phyloP scores from a whole-genome alignment of 2,888 invertebrate genomes.

The Trissoscelio sp. region DNA sequence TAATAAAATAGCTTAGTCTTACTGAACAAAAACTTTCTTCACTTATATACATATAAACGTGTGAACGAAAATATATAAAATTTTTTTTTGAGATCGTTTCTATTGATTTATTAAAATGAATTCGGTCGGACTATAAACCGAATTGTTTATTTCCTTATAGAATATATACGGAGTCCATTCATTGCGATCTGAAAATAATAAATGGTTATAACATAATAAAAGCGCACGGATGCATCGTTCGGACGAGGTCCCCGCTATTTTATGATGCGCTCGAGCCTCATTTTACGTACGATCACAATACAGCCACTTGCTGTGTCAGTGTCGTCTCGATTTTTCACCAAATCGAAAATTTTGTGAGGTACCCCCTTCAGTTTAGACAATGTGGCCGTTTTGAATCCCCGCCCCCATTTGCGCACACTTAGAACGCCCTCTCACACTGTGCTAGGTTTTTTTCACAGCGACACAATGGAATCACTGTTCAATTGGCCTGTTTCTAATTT shows the following conservation, averaged over 20 bases:
- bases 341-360: conserved; percentile 83
- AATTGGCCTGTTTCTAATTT: too few relatives aligned
- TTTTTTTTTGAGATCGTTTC: neutral
- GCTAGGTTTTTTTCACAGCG: neutral
- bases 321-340: conserved; percentile 85
- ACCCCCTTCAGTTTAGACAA: conserved; percentile 68
- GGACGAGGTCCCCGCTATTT: conserved; percentile 86
- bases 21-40: neutral
- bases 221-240: conserved; percentile 86
- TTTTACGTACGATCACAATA: conserved; percentile 85
- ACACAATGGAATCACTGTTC: conserved; percentile 2
- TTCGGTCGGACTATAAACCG: conserved; percentile 14
- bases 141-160: conserved; percentile 82
- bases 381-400: conserved; percentile 11
- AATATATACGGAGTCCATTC: conserved; percentile 86
- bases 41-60: too few relatives aligned
- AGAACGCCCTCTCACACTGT: conserved; percentile 10
- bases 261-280: conserved; percentile 85
- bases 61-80: neutral
- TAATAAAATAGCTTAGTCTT: conserved; percentile 6
- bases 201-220: conserved; percentile 86
- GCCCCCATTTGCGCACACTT: conserved; percentile 4
- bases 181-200: conserved; percentile 86
- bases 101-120: neutral
- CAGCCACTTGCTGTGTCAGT: conserved; percentile 84